A percentile compares a stretch with the other conserved stretches of the same genome.
Conservation (phyloP, 1,140 invertebrate genomes). For the Zaprionus vittiger region DNA sequence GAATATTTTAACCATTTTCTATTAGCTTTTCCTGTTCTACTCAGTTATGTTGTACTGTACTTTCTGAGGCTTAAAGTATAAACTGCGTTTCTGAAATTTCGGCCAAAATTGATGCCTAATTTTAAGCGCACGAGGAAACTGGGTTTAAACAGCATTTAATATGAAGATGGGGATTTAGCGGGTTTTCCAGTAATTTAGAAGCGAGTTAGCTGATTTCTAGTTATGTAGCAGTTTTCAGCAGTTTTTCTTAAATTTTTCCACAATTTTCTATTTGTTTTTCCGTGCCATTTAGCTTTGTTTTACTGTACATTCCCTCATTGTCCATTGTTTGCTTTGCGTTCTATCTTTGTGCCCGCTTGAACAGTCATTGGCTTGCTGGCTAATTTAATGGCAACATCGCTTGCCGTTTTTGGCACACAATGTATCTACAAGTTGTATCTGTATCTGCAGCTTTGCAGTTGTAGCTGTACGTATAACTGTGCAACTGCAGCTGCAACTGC, state of each 20-base stretch:
- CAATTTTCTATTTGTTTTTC: neutral
- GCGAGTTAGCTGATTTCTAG: neutral
- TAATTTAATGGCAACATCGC: conserved; percentile 58
- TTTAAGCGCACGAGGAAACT: neutral
- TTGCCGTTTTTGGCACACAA: conserved; percentile 51
- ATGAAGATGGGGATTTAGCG: too few species aligned
- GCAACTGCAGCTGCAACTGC: neutral
- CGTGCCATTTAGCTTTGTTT: neutral
- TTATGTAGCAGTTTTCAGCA: neutral
- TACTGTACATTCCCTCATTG: neutral
- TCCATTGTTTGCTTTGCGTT: neutral
- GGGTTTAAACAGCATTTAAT: too few species aligned
- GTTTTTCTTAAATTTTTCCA: neutral
- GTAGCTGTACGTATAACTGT: neutral
- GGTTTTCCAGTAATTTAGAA: too few species aligned
- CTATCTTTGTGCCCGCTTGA: conserved; percentile 8
- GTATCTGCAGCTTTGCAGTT: conserved; percentile 10
- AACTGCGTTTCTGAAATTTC: neutral
- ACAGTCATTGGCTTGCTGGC: conserved; percentile 45
- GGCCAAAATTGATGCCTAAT: conserved; percentile 2
- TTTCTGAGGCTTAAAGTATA: too few species aligned
- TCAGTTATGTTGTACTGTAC: neutral
- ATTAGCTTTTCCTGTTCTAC: too few species aligned
- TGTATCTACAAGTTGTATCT: conserved; percentile 18
- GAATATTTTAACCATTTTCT: too few species aligned